Base-by-base conservation (phyloP, 2,888 invertebrate genomes). In the Nasonovia ribisnigri region DNA sequence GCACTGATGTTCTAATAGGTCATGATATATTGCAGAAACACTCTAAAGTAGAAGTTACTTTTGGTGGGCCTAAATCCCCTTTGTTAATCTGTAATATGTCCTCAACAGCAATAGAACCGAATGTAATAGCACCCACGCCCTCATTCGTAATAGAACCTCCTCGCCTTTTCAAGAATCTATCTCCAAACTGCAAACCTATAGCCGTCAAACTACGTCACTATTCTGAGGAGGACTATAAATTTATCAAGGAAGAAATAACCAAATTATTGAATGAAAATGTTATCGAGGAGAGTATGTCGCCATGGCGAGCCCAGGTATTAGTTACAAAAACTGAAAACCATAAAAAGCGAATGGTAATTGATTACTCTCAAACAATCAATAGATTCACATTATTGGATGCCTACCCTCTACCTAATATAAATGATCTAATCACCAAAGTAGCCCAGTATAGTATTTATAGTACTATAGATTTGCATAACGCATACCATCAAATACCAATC, bases 401-500 rank as follows among this genome's bases (percentile, higher is more conserved):
- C 24, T 86, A 86, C 26, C 43, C 43, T 29, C 26, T 86, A 46
- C 29, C 84, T 10, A 86, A 86, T 46, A 86, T 86, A 26, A 29
- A 86, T 43, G 29, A 86, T 0, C 42, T 86, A 11, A 29, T 46
- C 0, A 2, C 43, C 29, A 43, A 86, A 46, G 46, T 86, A 46
- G 46, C 29, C 11, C 24, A 86, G 42, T 86, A 86, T 46, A 43
- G 20, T 29, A 46, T 26, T 1, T 86, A 26, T 10, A 46, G 84
- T 86, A 43, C 24, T 43, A 46, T 29, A 43, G 84, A 46, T 46
- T 46, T 86, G 1, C 6, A 46, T 10, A 86, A 46, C 29, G 46
- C 26, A 26, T 46, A 86, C 29, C 84, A 86, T 86, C 84, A 86
- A 86, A 46, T 86, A 84, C 54, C 54, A 54, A 54, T 36, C 77